Evolutionary conservation across 2,888 invertebrate species (phyloP).

Genomic region (Synergus japonicus): DNA sequence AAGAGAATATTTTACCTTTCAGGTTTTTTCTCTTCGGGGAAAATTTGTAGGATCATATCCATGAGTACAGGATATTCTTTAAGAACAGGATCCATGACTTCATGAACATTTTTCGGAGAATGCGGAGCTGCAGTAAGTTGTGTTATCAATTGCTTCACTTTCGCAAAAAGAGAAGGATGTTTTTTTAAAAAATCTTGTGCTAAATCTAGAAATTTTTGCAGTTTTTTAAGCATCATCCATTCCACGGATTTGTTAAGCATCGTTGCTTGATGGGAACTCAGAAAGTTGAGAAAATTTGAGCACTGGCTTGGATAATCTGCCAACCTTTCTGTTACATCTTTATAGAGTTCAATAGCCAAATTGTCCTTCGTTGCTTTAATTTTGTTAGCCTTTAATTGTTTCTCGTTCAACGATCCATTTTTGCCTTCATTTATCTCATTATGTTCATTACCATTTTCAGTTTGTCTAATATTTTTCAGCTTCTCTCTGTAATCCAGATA

Average conservation of each 20-base stretch:
- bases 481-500: constrained; percentile 70
- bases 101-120: constrained; percentile 83
- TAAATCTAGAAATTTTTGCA: constrained; percentile 88
- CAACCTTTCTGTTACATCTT: constrained; percentile 67
- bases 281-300: constrained; percentile 90
- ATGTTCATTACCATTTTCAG: constrained; percentile 54
- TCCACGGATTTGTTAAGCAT: constrained; percentile 89
- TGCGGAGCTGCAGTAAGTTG: constrained; percentile 80
- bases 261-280: constrained; percentile 90
- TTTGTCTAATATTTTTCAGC: constrained; percentile 62
- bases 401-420: constrained; percentile 45
- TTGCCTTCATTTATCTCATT: constrained; percentile 41
- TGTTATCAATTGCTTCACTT: constrained; percentile 83
- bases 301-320: constrained; percentile 83
- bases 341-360: constrained; percentile 69
- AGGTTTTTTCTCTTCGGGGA: constrained; percentile 88
- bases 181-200: constrained; percentile 85
- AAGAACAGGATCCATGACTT: constrained; percentile 86
- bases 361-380: constrained; percentile 58
- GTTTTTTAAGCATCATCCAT: constrained; percentile 86
- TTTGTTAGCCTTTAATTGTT: constrained; percentile 44
- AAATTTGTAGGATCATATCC: constrained; percentile 88
- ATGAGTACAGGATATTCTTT: constrained; percentile 88
- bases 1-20: constrained; percentile 81
- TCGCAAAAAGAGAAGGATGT: constrained; percentile 86